Percentiles rank a stretch among this genome's conserved stretches.
phyloP scores from a whole-genome alignment of 2,888 invertebrate species.

The Trissonchulus sp. region DNA sequence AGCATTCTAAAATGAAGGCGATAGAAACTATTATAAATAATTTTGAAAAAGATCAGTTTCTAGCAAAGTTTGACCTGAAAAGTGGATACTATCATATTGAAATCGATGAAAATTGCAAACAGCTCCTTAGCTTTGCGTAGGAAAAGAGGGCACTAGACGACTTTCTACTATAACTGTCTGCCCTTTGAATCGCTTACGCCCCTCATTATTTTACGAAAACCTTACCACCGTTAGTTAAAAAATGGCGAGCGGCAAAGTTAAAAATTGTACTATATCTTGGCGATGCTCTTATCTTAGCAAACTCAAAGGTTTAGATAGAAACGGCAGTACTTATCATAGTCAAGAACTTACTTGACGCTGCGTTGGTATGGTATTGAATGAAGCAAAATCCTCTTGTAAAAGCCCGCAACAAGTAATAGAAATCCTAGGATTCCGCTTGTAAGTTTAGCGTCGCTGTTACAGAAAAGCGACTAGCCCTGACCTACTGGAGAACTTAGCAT shows the following conservation, averaged over 20 bases:
- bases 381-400: no score
- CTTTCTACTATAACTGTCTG: conserved; percentile 10
- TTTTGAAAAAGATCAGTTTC: background rate
- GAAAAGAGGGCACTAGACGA: background rate
- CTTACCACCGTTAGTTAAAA: background rate
- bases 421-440: background rate
- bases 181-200: conserved; percentile 26
- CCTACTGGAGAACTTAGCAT: no score
- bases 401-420: no score
- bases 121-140: conserved; percentile 13
- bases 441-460: background rate
- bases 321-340: no score
- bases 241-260: conserved; percentile 14
- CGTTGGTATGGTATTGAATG: no score
- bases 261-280: conserved; percentile 14
- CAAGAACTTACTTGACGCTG: no score
- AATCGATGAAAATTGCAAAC: background rate
- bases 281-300: background rate
- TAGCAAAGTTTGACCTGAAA: conserved; percentile 27
- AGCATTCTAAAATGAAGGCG: background rate
- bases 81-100: conserved; percentile 24
- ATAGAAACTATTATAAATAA: background rate
- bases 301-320: background rate
- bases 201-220: conserved; percentile 24
- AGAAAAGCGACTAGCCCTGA: no score